A percentile compares a stretch with the other conserved stretches of the same genome.
These are phyloP conservation scores for Meandrusa payeni DNA, from an alignment of 2,888 invertebrate genomes.

Conservation along the genomic window DNA sequence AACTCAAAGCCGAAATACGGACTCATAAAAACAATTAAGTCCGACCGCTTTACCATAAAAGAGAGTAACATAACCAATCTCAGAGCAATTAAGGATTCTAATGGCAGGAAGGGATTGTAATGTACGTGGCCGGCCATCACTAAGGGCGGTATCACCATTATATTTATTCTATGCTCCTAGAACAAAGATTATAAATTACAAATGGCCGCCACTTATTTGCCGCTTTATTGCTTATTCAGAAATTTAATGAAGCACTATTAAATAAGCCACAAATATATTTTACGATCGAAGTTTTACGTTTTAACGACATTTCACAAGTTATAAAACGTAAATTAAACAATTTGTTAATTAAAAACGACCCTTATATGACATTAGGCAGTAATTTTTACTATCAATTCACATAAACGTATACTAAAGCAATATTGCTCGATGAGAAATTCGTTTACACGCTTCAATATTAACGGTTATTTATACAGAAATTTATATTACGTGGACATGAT, in stretches of 20 bases:
- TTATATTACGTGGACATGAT: too few relatives aligned
- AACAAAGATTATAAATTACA: conserved; percentile 28
- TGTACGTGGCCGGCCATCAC: conserved; percentile 49
- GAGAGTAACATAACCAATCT: conserved; percentile 72
- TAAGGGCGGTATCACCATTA: conserved; percentile 35
- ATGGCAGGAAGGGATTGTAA: conserved; percentile 68
- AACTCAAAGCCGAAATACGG: conserved; percentile 64
- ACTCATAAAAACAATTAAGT: conserved; percentile 77
- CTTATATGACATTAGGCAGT: too few relatives aligned
- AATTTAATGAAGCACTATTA: conserved; percentile 10
- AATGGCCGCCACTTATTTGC: conserved; percentile 22
- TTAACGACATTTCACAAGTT: conserved; percentile 11
- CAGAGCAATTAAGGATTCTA: conserved; percentile 74
- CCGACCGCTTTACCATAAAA: conserved; percentile 77
- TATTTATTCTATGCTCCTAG: conserved; percentile 44
- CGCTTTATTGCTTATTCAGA: conserved; percentile 21
- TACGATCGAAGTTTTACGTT: conserved; percentile 7
- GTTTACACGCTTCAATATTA: too few relatives aligned
- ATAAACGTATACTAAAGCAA: too few relatives aligned
- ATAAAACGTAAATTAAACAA: conserved; percentile 5
- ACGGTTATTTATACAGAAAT: too few relatives aligned
- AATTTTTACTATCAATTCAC: too few relatives aligned
- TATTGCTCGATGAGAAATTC: too few relatives aligned
- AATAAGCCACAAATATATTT: conserved; percentile 12
- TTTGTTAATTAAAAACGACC: conserved; percentile 1